Percentiles rank a stretch among this genome's conserved stretches.
Conservation (phyloP, 2,113 vertebrate genomes). For the Myiopsitta monachus region DNA sequence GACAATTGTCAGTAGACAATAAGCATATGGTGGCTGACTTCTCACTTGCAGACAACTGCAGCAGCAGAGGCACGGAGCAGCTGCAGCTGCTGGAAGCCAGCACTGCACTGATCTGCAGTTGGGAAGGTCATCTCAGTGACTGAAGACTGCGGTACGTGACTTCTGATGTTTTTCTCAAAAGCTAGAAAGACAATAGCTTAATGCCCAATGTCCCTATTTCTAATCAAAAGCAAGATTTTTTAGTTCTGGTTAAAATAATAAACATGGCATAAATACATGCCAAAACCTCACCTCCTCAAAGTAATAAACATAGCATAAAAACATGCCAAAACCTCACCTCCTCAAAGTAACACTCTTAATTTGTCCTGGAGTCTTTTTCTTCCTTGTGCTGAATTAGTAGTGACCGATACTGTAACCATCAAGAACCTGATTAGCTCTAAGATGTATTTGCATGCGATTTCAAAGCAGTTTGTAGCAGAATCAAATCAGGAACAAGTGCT, state of each 20-base stretch:
- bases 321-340: neutral
- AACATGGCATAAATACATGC: neutral
- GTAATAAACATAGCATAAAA: neutral
- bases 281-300: neutral
- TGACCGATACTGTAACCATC: neutral
- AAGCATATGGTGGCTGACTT: neutral
- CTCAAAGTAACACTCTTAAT: neutral
- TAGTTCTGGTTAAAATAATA: neutral
- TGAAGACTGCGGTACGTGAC: neutral
- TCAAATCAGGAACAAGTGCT: neutral
- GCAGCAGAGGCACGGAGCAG: neutral
- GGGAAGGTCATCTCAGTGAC: neutral
- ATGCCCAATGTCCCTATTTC: neutral
- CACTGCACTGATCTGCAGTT: neutral
- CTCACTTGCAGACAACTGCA: neutral
- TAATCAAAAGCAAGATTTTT: neutral
- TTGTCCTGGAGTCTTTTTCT: neutral
- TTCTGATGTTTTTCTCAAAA: neutral
- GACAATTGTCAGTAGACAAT: neutral
- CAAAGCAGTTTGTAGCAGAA: neutral
- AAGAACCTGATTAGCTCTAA: neutral
- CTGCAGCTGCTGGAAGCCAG: neutral
- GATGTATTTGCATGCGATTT: neutral
- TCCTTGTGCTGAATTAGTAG: neutral
- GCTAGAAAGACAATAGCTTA: neutral